Conservation (phyloP, 2,888 invertebrate genomes). For the Eledone cirrhosa region DNA sequence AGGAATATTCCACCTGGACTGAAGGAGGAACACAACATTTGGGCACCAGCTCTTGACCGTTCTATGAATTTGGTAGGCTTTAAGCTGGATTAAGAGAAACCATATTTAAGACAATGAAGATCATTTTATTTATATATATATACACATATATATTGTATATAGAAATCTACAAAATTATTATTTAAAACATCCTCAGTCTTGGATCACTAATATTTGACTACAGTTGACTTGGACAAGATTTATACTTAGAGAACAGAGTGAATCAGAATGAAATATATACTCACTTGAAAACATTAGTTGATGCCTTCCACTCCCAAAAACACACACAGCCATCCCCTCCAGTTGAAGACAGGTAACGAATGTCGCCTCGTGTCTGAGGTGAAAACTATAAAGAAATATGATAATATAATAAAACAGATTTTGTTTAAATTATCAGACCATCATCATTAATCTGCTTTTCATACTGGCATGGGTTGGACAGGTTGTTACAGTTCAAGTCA, state of each 20-base stretch:
- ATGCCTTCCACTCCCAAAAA: slow-evolving; percentile 82
- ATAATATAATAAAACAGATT: background rate
- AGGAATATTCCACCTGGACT: slow-evolving; percentile 87
- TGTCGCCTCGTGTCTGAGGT: slow-evolving; percentile 80
- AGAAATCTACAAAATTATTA: no score
- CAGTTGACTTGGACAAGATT: no score
- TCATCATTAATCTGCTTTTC: no score
- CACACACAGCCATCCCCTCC: slow-evolving; percentile 96
- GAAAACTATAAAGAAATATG: slow-evolving; percentile 77
- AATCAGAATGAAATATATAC: slow-evolving; percentile 49
- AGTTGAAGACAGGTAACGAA: slow-evolving; percentile 89
- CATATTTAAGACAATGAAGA: no score
- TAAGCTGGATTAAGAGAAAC: slow-evolving; percentile 69
- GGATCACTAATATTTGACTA: no score
- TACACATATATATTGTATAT: no score
- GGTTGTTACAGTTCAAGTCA: no score
- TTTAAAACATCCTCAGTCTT: no score
- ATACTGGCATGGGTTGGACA: no score
- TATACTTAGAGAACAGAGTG: no score
- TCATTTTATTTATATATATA: no score
- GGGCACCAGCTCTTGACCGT: slow-evolving; percentile 90
- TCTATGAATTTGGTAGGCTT: slow-evolving; percentile 93
- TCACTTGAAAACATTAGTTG: slow-evolving; percentile 70
- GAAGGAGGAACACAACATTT: slow-evolving; percentile 93
- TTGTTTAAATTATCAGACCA: no score